A percentile compares a stretch with the other conserved stretches of the same genome.
Conservation (phyloP, 2,113 vertebrate genomes). For the Albula glossodonta region DNA sequence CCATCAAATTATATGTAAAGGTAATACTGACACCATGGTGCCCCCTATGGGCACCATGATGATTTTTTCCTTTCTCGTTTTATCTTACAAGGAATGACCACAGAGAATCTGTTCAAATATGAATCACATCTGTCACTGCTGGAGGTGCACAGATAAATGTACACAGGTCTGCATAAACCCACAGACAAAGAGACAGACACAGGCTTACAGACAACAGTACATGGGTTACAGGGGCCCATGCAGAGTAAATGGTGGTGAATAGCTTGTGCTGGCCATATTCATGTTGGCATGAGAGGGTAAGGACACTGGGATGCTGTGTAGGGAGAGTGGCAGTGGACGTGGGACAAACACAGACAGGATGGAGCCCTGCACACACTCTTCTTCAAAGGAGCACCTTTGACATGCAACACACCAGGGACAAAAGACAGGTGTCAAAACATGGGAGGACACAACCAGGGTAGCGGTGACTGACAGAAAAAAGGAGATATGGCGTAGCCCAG, state of each 20-base stretch:
- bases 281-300: constrained; percentile 46
- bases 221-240: constrained; percentile 25
- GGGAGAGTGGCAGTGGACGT: constrained; percentile 38
- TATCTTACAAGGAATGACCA: not conserved
- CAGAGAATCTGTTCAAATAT: not conserved
- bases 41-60: not conserved
- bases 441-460: constrained; percentile 28
- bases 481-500: constrained; percentile 14
- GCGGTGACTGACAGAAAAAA: constrained; percentile 25
- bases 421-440: not conserved
- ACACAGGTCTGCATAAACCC: constrained; percentile 2
- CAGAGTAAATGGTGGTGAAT: constrained; percentile 13
- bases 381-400: constrained; percentile 33
- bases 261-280: constrained; percentile 30
- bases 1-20: not conserved
- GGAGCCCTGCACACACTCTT: constrained; percentile 31
- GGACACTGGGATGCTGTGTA: constrained; percentile 41
- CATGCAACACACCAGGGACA: constrained; percentile 8
- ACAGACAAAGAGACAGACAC: constrained; percentile 1
- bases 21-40: not conserved
- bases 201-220: not conserved
- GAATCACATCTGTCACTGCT: not conserved
- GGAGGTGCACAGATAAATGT: not conserved
- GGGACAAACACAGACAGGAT: constrained; percentile 46
- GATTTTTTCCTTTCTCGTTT: not conserved